phyloP scores from a whole-genome alignment of 1,140 invertebrate genomes.

The Bombus pascuorum region DNA sequence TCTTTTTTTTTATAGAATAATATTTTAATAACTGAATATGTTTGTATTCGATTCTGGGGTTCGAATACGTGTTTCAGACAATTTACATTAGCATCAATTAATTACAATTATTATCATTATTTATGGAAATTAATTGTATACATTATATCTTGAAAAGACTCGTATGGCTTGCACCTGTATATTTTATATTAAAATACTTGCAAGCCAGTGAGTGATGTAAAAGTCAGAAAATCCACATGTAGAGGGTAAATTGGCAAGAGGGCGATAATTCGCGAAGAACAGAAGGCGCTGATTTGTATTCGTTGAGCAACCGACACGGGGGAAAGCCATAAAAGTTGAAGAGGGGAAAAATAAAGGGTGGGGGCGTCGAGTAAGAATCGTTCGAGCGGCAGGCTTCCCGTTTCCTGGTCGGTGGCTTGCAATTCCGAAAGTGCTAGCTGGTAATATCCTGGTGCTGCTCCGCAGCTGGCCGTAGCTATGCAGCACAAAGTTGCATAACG shows the following conservation, averaged over 20 bases:
- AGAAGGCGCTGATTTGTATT: not conserved
- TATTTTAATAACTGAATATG: no score
- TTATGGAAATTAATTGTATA: no score
- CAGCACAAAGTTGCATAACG: slow-evolving; percentile 27
- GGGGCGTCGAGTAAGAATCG: not conserved
- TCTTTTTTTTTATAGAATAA: no score
- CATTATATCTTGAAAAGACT: no score
- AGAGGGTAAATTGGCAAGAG: not conserved
- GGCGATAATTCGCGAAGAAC: not conserved
- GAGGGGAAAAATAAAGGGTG: slow-evolving; percentile 11
- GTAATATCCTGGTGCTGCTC: slow-evolving; percentile 38
- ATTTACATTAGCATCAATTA: no score
- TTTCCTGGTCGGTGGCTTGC: not conserved
- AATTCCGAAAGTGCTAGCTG: slow-evolving; percentile 46
- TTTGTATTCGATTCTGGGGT: no score
- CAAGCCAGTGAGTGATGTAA: no score
- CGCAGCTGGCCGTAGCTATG: slow-evolving; percentile 15
- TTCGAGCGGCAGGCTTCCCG: not conserved
- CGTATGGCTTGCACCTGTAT: no score
- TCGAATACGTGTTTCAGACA: no score
- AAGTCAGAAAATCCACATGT: not conserved
- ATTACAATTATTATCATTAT: no score
- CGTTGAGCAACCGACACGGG: not conserved
- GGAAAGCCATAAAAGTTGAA: not conserved
- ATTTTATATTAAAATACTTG: not conserved